Conservation (phyloP, 2,888 invertebrate species). For the Opisthograptis luteolata region DNA sequence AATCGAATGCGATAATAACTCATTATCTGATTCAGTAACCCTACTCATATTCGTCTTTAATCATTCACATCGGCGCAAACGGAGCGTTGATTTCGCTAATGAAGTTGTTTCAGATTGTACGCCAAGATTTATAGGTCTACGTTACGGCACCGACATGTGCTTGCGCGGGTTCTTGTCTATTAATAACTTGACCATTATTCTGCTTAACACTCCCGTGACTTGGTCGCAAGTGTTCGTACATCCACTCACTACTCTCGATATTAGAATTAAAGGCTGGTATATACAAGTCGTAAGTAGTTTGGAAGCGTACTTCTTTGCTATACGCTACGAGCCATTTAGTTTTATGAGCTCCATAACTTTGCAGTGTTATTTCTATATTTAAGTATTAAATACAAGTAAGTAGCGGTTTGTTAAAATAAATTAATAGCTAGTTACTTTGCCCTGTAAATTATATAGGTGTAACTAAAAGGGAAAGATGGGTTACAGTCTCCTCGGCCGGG, state of each 20-base stretch:
- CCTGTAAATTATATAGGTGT: too few relatives aligned
- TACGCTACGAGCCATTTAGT: slow-evolving; percentile 37
- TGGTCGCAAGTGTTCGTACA: slow-evolving; percentile 60
- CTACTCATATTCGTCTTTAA: slow-evolving; percentile 51
- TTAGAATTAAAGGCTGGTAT: slow-evolving; percentile 51
- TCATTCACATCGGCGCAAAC: slow-evolving; percentile 51
- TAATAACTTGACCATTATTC: slow-evolving; percentile 72
- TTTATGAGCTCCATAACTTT: slow-evolving; percentile 37
- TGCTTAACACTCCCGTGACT: slow-evolving; percentile 65
- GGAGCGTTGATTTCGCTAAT: slow-evolving; percentile 67
- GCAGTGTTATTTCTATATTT: slow-evolving; percentile 28
- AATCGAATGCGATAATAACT: slow-evolving; percentile 48
- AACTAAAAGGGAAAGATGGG: too few relatives aligned
- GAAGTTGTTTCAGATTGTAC: slow-evolving; percentile 74
- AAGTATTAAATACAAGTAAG: slow-evolving; percentile 6
- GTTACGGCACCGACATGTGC: slow-evolving; percentile 71
- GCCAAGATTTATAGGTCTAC: slow-evolving; percentile 67
- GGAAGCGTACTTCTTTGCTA: slow-evolving; percentile 28
- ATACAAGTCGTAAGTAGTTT: slow-evolving; percentile 5
- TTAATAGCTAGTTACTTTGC: slow-evolving; percentile 2
- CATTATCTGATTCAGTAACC: slow-evolving; percentile 47
- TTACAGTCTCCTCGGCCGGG: too few relatives aligned
- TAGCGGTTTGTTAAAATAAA: slow-evolving; percentile 9
- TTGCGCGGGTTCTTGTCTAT: slow-evolving; percentile 66
- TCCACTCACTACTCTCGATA: slow-evolving; percentile 52